Conservation (phyloP, 92 coral and sea anemone species). For the Zoanthus sansibaricus region DNA sequence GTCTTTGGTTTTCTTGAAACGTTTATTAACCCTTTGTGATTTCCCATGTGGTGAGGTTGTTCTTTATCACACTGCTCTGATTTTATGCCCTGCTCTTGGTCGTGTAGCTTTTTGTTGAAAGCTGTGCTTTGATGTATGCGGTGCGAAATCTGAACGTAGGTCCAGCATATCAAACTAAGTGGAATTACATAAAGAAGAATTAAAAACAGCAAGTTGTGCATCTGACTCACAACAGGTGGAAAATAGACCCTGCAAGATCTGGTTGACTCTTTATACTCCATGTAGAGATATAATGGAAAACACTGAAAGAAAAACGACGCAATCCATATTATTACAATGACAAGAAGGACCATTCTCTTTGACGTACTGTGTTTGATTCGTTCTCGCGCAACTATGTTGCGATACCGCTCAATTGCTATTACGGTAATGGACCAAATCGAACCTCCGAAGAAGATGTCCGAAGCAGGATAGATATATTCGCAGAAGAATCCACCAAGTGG, state of each 20-base stretch:
- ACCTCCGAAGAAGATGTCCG: constrained; percentile 31
- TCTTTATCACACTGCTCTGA: not conserved
- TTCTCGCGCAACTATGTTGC: constrained; percentile 40
- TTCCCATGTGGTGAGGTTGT: not conserved
- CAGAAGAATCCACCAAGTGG: constrained; percentile 39
- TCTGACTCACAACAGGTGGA: constrained; percentile 4
- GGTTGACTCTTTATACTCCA: not conserved
- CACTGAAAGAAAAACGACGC: constrained; percentile 21
- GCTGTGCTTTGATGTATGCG: constrained; percentile 27
- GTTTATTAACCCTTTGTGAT: not conserved
- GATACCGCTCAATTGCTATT: constrained; percentile 31
- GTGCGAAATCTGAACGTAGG: constrained; percentile 30
- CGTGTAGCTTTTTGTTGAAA: constrained; percentile 28
- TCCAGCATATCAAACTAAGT: constrained; percentile 17
- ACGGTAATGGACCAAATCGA: constrained; percentile 44
- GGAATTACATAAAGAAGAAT: constrained; percentile 24
- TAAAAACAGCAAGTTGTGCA: not conserved
- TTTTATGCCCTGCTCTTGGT: not conserved
- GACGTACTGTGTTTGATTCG: constrained; percentile 21
- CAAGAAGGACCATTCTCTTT: constrained; percentile 7
- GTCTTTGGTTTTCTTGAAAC: not conserved
- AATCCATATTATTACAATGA: constrained; percentile 15
- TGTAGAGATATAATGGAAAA: constrained; percentile 19
- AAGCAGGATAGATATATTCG: constrained; percentile 27
- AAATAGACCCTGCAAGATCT: not conserved